Evolutionary conservation across 2,797 vertebrate species (phyloP), one percentile per base, ranked within the genome.

Genomic region (Hemitrygon akajei): DNA sequence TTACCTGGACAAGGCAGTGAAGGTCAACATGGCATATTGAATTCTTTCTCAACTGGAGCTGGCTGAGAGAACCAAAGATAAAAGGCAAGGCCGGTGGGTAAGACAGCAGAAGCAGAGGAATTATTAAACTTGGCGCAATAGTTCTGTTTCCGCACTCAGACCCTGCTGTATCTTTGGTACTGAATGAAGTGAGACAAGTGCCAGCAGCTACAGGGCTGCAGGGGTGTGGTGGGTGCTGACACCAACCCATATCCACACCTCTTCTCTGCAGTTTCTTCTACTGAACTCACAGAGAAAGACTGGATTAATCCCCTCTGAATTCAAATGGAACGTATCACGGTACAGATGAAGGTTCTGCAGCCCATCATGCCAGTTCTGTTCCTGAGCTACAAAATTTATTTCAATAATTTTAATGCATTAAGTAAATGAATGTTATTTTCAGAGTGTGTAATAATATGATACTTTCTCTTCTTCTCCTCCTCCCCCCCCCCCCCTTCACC

Each of bases 381-480:
- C 7, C 60, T 87, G 73, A 73, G 75, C 40, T 27, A 56, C n/a
- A 6, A 73, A 6, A 73, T 73, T 73, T 47, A 14, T 16, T 81
- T 37, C 3, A 81, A 81, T 81, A 81, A 81, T 40, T 9, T 5
- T n/a, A 56, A 47, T 93, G 66, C 75, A 30, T 76, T 75, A 56
- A 22, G 30, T 93, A 40, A 30, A 73, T 73, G 6, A 73, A 14
- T 56, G 37, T 56, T 40, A 73, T 93, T 75, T 27, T 47, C 11
- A 47, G 75, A 37, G 34, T 93, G 91, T 56, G 27, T 73, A 20
- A 11, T 60, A 60, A 3, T 12, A 0, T 1, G 14, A 0, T 0
- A 0, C 12, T 84, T 71, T 5, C 93, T 47, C 95, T 73, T 94
- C 34, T 94, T 75, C 94, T 93, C 40, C n/a, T n/a, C n/a, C n/a